A percentile compares a stretch with the other conserved stretches of the same genome.
Conservation (phyloP, 2,113 vertebrate genomes). For the Recurvirostra avosetta region DNA sequence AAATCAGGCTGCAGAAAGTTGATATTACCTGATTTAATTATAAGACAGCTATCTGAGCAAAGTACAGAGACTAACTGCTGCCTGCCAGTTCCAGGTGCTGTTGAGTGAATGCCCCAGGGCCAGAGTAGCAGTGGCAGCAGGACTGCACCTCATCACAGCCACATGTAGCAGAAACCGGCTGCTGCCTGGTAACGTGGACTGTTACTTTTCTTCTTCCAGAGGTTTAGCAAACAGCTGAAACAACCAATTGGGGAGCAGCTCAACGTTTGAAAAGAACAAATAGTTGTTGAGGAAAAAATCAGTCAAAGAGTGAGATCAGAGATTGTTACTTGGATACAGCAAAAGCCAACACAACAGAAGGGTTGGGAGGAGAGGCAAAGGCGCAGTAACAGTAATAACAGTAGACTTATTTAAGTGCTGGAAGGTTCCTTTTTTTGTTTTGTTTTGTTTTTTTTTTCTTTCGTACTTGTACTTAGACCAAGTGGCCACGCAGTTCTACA, state of each 20-base stretch:
- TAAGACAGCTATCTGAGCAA: neutral
- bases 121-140: neutral
- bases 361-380: neutral
- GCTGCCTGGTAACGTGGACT: neutral
- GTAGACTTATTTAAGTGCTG: neutral
- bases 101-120: neutral
- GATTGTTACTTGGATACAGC: slow-evolving; percentile 23
- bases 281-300: slow-evolving; percentile 2
- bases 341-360: slow-evolving; percentile 32
- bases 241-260: neutral
- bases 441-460: no score
- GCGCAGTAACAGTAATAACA: neutral
- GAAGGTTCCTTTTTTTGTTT: neutral
- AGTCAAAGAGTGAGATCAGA: neutral
- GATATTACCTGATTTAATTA: neutral
- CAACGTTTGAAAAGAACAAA: slow-evolving; percentile 35
- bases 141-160: neutral
- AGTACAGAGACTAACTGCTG: neutral
- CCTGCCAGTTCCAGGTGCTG: neutral
- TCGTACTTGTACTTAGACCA: neutral
- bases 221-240: slow-evolving; percentile 26
- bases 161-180: neutral
- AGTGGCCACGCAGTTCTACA: neutral
- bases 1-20: neutral
- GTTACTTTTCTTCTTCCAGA: slow-evolving; percentile 20